Evolutionary conservation across 1,140 invertebrate species (phyloP).

Genomic region (Bombus sylvicola): DNA sequence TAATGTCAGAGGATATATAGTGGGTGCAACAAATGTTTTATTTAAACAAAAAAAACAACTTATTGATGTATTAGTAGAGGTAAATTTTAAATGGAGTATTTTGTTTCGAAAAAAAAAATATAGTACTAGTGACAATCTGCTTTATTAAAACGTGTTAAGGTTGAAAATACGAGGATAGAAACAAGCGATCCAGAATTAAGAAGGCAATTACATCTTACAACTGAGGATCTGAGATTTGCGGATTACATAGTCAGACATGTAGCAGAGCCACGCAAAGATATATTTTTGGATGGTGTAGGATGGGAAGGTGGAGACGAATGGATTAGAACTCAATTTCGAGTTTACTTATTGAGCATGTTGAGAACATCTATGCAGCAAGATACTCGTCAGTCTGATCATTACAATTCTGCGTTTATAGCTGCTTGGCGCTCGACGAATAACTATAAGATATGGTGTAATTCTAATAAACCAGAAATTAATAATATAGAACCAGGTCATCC

Average conservation of each 20-base stretch:
- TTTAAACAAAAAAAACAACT: constrained; percentile 97
- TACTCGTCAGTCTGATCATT: constrained; percentile 92
- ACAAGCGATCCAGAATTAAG: constrained; percentile 93
- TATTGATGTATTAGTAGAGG: constrained; percentile 96
- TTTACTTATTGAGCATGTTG: constrained; percentile 94
- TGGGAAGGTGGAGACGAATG: constrained; percentile 98
- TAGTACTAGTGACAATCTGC: not conserved
- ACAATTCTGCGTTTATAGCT: constrained; percentile 92
- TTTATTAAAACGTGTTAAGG: constrained; percentile 67
- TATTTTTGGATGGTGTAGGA: constrained; percentile 89
- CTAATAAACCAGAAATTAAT: constrained; percentile 87
- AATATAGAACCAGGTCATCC: constrained; percentile 92
- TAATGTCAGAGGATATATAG: constrained; percentile 95
- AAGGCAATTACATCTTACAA: constrained; percentile 92
- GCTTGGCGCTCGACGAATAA: constrained; percentile 95
- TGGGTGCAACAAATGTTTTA: constrained; percentile 98
- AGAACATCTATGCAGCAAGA: constrained; percentile 91
- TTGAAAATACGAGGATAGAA: constrained; percentile 93
- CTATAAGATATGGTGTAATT: constrained; percentile 92
- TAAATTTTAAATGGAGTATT: constrained; percentile 77
- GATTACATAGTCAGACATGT: constrained; percentile 96
- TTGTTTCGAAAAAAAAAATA: constrained; percentile 5
- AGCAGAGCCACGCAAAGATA: constrained; percentile 89
- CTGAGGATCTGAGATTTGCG: constrained; percentile 97
- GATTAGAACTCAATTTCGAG: constrained; percentile 96